Conservation (phyloP, 35 echinoderm and acorn worm species). For the Apostichopus parvimensis region DNA sequence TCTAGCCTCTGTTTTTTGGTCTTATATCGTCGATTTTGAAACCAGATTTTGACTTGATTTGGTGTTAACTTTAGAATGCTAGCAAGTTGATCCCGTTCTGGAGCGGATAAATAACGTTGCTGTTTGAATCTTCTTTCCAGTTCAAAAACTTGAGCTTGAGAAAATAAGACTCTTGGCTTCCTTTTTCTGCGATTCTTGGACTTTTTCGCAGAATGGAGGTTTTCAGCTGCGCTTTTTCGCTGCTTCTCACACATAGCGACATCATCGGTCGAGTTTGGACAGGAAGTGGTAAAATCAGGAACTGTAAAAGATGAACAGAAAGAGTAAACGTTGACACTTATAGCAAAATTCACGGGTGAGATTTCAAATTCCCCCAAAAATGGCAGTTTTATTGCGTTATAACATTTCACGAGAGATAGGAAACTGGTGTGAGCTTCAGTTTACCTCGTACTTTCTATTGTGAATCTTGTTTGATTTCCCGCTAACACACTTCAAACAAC, state of each 20-base stretch:
- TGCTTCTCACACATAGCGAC: not conserved
- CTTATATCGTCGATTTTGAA: constrained; percentile 98
- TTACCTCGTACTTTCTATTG: no score
- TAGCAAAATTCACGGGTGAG: not conserved
- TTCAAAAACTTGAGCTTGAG: constrained; percentile 98
- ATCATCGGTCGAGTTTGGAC: not conserved
- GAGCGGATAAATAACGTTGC: constrained; percentile 93
- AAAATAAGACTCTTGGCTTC: constrained; percentile 95
- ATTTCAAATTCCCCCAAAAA: not conserved
- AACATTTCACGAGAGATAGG: no score
- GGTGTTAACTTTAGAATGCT: constrained; percentile 82
- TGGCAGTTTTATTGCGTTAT: no score
- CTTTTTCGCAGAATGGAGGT: constrained; percentile 31
- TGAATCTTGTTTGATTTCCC: no score
- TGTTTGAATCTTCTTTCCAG: constrained; percentile 96
- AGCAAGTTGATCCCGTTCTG: constrained; percentile 91
- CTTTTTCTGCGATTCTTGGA: constrained; percentile 68
- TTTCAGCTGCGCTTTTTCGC: not conserved
- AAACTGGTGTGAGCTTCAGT: no score
- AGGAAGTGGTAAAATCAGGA: constrained; percentile 17
- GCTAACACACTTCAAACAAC: no score
- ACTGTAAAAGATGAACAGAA: constrained; percentile 16
- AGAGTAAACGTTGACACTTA: not conserved
- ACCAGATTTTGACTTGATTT: constrained; percentile 99
- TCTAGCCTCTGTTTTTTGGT: constrained; percentile 86